Evolutionary conservation across 2,113 vertebrate species (phyloP), one percentile per base, ranked within the genome.

Genomic region (Grallaria varia): DNA sequence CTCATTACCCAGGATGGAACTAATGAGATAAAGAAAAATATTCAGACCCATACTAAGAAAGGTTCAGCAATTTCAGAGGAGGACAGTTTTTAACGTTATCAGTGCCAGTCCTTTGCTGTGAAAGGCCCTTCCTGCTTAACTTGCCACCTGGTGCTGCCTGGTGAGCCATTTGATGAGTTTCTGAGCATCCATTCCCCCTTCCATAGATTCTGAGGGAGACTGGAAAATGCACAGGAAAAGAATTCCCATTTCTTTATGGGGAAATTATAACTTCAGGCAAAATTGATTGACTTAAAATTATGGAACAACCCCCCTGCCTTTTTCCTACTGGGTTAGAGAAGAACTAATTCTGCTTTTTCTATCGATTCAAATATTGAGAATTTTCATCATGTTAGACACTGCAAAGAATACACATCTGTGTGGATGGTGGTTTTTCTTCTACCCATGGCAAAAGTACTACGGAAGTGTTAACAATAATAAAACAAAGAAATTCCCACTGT

Each of bases 391-490:
- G 8, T 24, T 47, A 25, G 21, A 22, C 9, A 45, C 8, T 42
- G 30, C 3, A 30, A 66, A 25, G 23, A 60, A 7, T 8, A 50
- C 6, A 25, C 1, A 5, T 18, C 6, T 19, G 27, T 3, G 4
- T 18, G 35, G 16, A 25, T 17, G 28, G 8, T 75, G 6, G 1
- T 14, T 56, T 80, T 76, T 12, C 8, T 76, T 62, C 31, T n/a
- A 31, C 0, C 0, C 6, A 8, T 63, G 14, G 23, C 1, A 73
- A 64, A 84, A 80, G 44, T 27, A 4, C n/a, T 42, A 13, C 24
- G 47, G 4, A 47, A 69, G 75, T 47, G 1, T 31, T 40, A 71
- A 37, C 9, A 88, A 19, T 9, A 77, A 28, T 13, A 74, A 69
- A 71, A 8, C 16, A 67, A 72, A 39, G 27, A 37, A 30, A 21